phyloP scores from a whole-genome alignment of 2,797 vertebrate genomes.

The Ambastaia sidthimunki region DNA sequence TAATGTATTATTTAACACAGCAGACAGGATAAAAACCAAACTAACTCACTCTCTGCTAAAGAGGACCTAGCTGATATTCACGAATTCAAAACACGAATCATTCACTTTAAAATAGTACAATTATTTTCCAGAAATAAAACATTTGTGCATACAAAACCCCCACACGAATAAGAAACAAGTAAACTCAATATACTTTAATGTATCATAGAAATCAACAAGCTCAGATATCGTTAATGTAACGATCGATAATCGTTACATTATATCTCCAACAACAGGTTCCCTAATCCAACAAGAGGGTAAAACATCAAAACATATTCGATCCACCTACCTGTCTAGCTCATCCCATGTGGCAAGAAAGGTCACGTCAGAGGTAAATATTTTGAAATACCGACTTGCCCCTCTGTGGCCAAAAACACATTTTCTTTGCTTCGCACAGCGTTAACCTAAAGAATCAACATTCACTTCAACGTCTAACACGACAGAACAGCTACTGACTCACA shows the following conservation, averaged over 20 bases:
- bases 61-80: neutral
- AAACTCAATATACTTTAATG: neutral
- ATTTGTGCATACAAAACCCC: no score
- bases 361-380: constrained; percentile 23
- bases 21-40: no score
- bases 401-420: constrained; percentile 8
- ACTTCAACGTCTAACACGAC: no score
- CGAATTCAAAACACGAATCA: neutral
- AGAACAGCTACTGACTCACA: no score
- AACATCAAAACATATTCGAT: neutral
- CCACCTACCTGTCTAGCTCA: constrained; percentile 48
- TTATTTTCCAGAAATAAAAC: neutral
- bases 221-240: no score
- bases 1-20: no score
- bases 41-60: no score
- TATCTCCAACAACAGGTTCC: neutral
- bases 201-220: neutral
- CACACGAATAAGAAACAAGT: neutral
- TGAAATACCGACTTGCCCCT: constrained; percentile 1
- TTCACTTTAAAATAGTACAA: neutral
- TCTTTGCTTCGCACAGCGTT: neutral
- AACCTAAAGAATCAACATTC: neutral
- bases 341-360: constrained; percentile 46
- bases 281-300: neutral
- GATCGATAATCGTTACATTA: neutral